A percentile compares a stretch with the other conserved stretches of the same genome.
Evolutionary conservation across 2,797 vertebrate genomes (phyloP).

Genomic region (Enteromius argenteus): DNA sequence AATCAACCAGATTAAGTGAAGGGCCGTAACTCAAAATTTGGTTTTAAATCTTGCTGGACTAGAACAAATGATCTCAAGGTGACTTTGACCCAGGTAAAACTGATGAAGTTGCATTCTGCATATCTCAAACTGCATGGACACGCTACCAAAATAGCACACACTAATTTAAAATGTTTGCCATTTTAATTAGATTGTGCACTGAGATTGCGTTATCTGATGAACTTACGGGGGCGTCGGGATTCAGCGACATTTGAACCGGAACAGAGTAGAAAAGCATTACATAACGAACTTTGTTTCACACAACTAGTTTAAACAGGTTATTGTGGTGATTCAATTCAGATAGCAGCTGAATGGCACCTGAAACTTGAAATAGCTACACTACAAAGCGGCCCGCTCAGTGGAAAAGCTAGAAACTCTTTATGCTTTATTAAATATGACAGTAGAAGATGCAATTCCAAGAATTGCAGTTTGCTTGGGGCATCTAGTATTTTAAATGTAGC

Average conservation of each 20-base stretch:
- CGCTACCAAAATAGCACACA: conserved; percentile 30
- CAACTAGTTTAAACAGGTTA: conserved; percentile 21
- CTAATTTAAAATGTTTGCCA: conserved; percentile 50
- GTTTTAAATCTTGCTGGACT: conserved; percentile 35
- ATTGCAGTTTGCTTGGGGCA: not conserved
- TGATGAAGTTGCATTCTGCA: conserved; percentile 47
- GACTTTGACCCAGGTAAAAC: conserved; percentile 37
- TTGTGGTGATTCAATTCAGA: not conserved
- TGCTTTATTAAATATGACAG: conserved; percentile 1
- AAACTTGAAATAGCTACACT: not conserved
- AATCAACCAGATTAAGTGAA: conserved; percentile 24
- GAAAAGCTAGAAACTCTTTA: not conserved
- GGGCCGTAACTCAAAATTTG: conserved; percentile 46
- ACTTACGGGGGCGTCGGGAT: conserved; percentile 18
- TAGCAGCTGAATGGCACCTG: not conserved
- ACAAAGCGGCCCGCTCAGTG: not conserved
- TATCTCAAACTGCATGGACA: conserved; percentile 30
- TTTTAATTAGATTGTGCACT: conserved; percentile 49
- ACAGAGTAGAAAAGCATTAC: conserved; percentile 21
- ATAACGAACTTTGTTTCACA: conserved; percentile 2
- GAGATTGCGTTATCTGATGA: conserved; percentile 48
- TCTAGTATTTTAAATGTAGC: conserved; percentile 13
- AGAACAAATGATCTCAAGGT: conserved; percentile 42
- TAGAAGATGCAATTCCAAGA: not conserved
- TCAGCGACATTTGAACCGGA: conserved; percentile 16